Evolutionary conservation across 2,797 vertebrate species (phyloP), one percentile per base, ranked within the genome.

Genomic region (Microctenopoma steveboyesi): DNA sequence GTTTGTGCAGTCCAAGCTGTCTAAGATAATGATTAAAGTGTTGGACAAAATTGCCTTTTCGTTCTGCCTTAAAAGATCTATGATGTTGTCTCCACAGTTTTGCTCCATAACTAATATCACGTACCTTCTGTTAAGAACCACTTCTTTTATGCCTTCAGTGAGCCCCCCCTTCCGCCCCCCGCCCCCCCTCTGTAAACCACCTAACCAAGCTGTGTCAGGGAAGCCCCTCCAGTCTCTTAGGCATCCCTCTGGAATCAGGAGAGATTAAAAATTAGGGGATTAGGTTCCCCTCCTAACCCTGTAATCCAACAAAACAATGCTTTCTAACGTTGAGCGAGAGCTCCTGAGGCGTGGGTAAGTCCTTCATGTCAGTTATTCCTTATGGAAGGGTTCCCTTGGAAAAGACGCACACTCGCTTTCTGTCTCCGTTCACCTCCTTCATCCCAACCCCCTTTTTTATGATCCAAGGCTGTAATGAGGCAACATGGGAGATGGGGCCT

Each of bases 291-390:
- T 88, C 82, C 87, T 88, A 72, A 78, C 84, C 83, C 89, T 61
- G 81, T 94, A 94, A 94, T 95, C 92, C 91, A 85, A 84, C 90
- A 88, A 91, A 95, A 92, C 91, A 94, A 95, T 89, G 91, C 88
- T 88, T 80, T 88, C 83, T 86, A 92, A 91, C 81, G 68, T 83
- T 11, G 72, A 81, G 73, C 52, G 72, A 88, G 84, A 82, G 82
- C 80, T 89, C 78, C 78, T 39, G 67, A 84, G 85, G 90, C 91
- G 85, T 86, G 87, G 90, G 83, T 88, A 90, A 90, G 82, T 92
- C 87, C 88, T 77, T 72, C 48, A 33, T 69, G 89, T 91, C 92
- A 81, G 92, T 94, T 93, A 90, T 82, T 91, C 91, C 92, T 92
- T 93, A 92, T 92, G 91, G 91, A 89, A 84, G 76, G 85, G 86